A percentile compares a stretch with the other conserved stretches of the same genome.
phyloP scores from a whole-genome alignment of 1,140 invertebrate species.

The Brachionus manjavacas region DNA sequence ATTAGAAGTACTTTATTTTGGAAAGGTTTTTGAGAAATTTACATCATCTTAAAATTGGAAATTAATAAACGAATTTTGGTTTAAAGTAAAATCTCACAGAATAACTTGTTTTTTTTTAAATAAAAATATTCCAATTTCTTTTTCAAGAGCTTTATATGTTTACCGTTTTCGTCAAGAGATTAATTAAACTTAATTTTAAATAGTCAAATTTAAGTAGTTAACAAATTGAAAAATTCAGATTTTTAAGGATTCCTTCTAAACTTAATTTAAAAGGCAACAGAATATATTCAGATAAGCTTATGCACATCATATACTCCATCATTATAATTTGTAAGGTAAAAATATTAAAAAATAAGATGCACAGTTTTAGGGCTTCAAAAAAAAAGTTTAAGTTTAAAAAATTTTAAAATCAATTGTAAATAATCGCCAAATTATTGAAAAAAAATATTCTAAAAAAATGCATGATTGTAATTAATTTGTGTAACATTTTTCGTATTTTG shows the following conservation, averaged over 20 bases:
- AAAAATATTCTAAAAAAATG: too few species aligned
- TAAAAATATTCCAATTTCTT: not conserved
- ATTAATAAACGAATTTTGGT: not conserved
- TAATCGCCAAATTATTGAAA: too few species aligned
- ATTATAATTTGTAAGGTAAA: not conserved
- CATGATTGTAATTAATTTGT: too few species aligned
- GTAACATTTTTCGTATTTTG: too few species aligned
- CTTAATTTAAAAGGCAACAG: not conserved
- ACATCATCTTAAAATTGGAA: not conserved
- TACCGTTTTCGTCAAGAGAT: not conserved
- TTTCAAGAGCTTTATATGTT: not conserved
- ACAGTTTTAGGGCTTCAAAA: not conserved
- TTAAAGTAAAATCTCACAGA: not conserved
- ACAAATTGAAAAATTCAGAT: not conserved
- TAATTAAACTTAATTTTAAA: not conserved
- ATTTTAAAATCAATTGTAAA: too few species aligned
- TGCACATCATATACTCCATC: not conserved
- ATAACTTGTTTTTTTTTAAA: not conserved
- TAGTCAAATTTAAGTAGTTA: not conserved
- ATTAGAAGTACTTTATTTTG: not conserved
- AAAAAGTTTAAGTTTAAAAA: too few species aligned
- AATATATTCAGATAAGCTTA: not conserved
- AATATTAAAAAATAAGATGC: not conserved
- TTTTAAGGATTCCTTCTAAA: not conserved
- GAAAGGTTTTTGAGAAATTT: not conserved